Conservation (phyloP, 1,140 invertebrate species). For the Mylabris phalerata region DNA sequence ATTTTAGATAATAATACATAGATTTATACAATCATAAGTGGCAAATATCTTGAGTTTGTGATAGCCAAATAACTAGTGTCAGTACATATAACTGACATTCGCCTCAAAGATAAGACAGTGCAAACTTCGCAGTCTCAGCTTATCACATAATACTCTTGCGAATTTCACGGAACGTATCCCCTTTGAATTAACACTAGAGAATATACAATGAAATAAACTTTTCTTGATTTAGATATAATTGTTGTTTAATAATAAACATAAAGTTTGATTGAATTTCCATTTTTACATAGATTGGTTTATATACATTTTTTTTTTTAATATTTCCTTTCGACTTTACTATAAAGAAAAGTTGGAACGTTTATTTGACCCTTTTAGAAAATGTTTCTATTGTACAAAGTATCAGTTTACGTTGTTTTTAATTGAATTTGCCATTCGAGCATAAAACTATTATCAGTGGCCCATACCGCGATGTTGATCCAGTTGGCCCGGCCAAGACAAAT, state of each 20-base stretch:
- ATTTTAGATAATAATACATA: neutral
- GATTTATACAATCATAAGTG: neutral
- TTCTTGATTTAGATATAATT: too few relatives aligned
- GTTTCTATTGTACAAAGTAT: too few relatives aligned
- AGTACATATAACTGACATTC: conserved; percentile 24
- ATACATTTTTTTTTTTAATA: too few relatives aligned
- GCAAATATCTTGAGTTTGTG: conserved; percentile 21
- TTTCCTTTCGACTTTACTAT: too few relatives aligned
- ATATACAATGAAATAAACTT: neutral
- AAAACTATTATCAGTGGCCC: conserved; percentile 15
- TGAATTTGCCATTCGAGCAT: conserved; percentile 17
- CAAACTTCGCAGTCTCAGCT: conserved; percentile 21
- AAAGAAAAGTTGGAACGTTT: too few relatives aligned
- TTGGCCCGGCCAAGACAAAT: conserved; percentile 27
- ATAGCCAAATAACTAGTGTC: conserved; percentile 26
- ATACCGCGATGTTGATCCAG: conserved; percentile 13
- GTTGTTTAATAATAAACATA: too few relatives aligned
- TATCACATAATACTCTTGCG: conserved; percentile 21
- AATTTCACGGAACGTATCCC: conserved; percentile 16
- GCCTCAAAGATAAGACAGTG: conserved; percentile 22
- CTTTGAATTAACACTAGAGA: conserved; percentile 9
- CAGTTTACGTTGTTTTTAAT: conserved; percentile 16
- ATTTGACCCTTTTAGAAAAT: too few relatives aligned
- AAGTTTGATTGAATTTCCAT: too few relatives aligned
- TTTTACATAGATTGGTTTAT: too few relatives aligned